phyloP scores from a whole-genome alignment of 2,797 vertebrate genomes.

The Poecilia picta region DNA sequence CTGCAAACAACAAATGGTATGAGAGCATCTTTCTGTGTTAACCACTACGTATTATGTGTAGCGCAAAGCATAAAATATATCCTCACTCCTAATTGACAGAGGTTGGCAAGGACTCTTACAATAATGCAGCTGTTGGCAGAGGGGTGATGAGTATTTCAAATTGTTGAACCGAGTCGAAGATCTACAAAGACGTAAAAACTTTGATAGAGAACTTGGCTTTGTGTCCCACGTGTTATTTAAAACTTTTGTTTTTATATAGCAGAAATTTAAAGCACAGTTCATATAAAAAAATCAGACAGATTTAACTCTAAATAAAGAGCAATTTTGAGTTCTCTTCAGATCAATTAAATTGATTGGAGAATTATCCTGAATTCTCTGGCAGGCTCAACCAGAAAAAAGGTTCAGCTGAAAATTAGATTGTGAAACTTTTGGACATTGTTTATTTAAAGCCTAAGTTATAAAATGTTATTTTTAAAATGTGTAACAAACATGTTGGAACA shows the following conservation, averaged over 20 bases:
- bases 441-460: too few species aligned
- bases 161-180: not conserved
- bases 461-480: not conserved
- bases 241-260: not conserved
- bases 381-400: not conserved
- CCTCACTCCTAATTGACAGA: not conserved
- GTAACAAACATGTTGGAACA: not conserved
- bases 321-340: not conserved
- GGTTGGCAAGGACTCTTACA: not conserved
- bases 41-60: not conserved
- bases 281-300: not conserved
- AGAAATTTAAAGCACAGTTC: not conserved
- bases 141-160: not conserved
- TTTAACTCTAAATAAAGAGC: not conserved
- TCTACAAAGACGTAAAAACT: not conserved
- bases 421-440: not conserved
- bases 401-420: not conserved
- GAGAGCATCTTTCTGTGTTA: not conserved
- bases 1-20: not conserved
- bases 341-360: not conserved
- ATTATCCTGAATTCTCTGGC: not conserved
- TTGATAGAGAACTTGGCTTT: not conserved
- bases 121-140: not conserved
- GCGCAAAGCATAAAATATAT: not conserved
- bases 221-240: not conserved